A percentile compares a stretch with the other conserved stretches of the same genome.
Conservation (phyloP, 2,113 vertebrate genomes). For the Crocuta crocuta region DNA sequence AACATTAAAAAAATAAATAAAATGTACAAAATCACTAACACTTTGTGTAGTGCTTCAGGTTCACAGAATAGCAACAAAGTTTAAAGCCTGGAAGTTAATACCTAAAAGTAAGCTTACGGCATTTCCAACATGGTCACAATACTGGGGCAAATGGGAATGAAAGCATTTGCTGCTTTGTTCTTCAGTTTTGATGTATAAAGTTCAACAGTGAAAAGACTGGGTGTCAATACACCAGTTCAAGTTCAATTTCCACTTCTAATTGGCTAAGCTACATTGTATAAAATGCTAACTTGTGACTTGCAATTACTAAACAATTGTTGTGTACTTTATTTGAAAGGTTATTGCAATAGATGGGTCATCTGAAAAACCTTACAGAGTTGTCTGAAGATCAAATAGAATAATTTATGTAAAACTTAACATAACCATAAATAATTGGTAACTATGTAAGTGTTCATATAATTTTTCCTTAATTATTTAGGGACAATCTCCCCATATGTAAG, state of each 20-base stretch:
- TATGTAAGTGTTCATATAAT: conserved; percentile 29
- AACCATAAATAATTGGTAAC: conserved; percentile 22
- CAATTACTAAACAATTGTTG: neutral
- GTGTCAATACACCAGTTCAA: neutral
- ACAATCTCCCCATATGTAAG: neutral
- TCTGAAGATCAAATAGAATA: conserved; percentile 49
- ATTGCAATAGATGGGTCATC: neutral
- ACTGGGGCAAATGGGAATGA: neutral
- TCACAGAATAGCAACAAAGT: neutral
- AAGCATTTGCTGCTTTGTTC: neutral
- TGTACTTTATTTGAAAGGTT: neutral
- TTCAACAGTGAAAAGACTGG: neutral
- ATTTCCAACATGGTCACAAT: neutral
- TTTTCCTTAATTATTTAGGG: conserved; percentile 34
- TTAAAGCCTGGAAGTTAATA: conserved; percentile 24
- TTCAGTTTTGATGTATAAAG: conserved; percentile 15
- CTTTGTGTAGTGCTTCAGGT: conserved; percentile 5
- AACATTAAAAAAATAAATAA: neutral
- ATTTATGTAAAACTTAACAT: conserved; percentile 12
- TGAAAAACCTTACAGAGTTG: neutral
- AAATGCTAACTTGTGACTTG: neutral
- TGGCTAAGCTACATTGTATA: neutral
- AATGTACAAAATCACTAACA: neutral
- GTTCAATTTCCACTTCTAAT: conserved; percentile 32
- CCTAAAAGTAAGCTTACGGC: conserved; percentile 18